Evolutionary conservation across 2,113 vertebrate genomes (phyloP), one percentile per base, ranked within the genome.

Genomic region (Aramus guarauna): DNA sequence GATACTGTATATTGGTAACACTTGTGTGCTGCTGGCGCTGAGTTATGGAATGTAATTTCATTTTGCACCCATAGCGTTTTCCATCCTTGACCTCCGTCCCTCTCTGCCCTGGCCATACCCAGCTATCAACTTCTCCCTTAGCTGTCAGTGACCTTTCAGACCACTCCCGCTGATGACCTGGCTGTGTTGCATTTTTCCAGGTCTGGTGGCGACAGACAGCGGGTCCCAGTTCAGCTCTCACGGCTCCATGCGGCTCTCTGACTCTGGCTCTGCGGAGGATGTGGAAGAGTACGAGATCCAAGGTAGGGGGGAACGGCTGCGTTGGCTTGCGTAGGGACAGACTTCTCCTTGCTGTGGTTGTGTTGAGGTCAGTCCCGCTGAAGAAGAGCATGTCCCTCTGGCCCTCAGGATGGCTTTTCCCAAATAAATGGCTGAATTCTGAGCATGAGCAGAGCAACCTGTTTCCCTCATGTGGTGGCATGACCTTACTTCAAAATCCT

Each of bases 151-250:
- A 34, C 41, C n/a, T 18, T 94, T 89, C 9, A 29, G 66, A 58
- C 13, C 9, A 11, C 53, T 92, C 76, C 45, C 47, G 24, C 4
- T 90, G 84, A 47, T 90, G 78, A 34, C 18, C 26, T 94, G 58
- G 15, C 77, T 91, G 27, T 94, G 67, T 36, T 73, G 67, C 26
- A 6, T 96, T 94, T 75, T 95, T 36, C 43, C 93, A 99, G 99
- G 98, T 86, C 97, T 99, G 48, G 62, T 97, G 90, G 98, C 98
- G 9, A 99, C 99, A 32, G 99, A 99, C 87, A 99, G 99, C 2
- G 98, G 98, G 77, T 99, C 99, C 77, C 98, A 98, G 88, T 98
- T 98, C 94, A 99, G 99, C 96, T 99, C 99, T 41, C 99, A 96
- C 2, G 99, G 99, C 94, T 99, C 99, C 11, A 95, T 97, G 79